These are phyloP conservation scores for Thamnaconus septentrionalis DNA, from an alignment of 2,113 vertebrate species.

Conservation along the genomic window DNA sequence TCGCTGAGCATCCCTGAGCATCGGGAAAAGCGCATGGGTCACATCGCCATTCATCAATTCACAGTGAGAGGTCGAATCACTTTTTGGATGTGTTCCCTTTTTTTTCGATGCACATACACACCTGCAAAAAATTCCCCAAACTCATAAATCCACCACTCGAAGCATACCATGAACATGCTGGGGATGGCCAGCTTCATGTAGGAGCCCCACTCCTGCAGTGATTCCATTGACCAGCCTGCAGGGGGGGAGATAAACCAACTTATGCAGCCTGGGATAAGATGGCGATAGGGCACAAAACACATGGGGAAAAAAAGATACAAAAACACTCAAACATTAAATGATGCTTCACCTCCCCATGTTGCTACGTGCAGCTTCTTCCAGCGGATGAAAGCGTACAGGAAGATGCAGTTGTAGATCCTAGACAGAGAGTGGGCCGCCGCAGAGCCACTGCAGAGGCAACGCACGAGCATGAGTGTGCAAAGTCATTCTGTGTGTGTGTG, in stretches of 20 bases:
- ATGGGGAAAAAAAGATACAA: not conserved
- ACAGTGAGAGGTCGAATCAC: too few species aligned
- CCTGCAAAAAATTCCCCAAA: not conserved
- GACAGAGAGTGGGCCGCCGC: conserved; percentile 84
- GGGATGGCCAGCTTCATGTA: conserved; percentile 5
- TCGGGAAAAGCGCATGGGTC: conserved; percentile 8
- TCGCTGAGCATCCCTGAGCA: conserved; percentile 81
- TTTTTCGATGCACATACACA: conserved; percentile 53
- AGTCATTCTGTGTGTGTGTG: not conserved
- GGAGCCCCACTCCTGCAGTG: conserved; percentile 1
- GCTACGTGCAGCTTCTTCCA: not conserved
- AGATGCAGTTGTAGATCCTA: conserved; percentile 77
- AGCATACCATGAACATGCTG: not conserved
- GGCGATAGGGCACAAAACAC: not conserved
- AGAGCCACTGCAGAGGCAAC: conserved; percentile 78
- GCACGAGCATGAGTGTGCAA: not conserved
- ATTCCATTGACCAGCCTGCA: conserved; percentile 1
- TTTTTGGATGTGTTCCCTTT: not conserved
- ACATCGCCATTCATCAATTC: too few species aligned
- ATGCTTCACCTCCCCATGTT: conserved; percentile 20
- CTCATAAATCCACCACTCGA: conserved; percentile 6
- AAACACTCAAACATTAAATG: not conserved
- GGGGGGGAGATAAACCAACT: not conserved
- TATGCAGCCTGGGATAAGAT: not conserved
- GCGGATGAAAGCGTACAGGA: not conserved